A percentile compares a stretch with the other conserved stretches of the same genome.
These are phyloP conservation scores for Orthonevra nobilis DNA, from an alignment of 2,888 invertebrate genomes.

Conservation along the genomic window DNA sequence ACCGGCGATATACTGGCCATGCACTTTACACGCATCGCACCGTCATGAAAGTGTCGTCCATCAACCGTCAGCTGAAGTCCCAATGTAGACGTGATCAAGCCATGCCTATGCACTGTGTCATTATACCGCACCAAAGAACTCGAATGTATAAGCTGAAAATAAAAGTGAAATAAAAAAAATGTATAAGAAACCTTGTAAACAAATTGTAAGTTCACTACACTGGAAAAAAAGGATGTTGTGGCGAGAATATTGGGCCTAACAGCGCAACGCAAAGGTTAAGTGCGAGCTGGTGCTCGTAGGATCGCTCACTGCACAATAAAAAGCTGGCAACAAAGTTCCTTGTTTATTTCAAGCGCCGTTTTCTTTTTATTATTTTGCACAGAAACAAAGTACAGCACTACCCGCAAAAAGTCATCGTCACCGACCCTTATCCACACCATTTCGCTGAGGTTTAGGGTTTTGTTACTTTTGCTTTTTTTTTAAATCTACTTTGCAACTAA, in stretches of 20 bases:
- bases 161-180: conserved; percentile 45
- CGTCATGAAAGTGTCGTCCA: conserved; percentile 82
- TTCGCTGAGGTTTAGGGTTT: conserved; percentile 15
- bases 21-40: conserved; percentile 84
- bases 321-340: conserved; percentile 7
- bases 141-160: conserved; percentile 81
- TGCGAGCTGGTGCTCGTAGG: conserved; percentile 12
- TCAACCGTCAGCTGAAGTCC: conserved; percentile 82
- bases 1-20: conserved; percentile 83
- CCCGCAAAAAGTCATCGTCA: no score
- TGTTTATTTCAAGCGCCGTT: conserved; percentile 27
- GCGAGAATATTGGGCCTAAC: conserved; percentile 4
- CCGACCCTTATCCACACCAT: no score
- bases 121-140: conserved; percentile 82
- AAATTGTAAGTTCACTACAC: not conserved
- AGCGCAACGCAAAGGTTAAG: conserved; percentile 7
- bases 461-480: conserved; percentile 1
- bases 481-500: no score
- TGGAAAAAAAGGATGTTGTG: not conserved
- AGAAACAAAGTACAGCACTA: no score
- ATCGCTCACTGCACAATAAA: conserved; percentile 25
- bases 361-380: no score
- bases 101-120: conserved; percentile 82
- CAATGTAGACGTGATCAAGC: conserved; percentile 82
- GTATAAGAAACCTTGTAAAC: not conserved